These are phyloP conservation scores for Passer domesticus DNA, from an alignment of 2,113 vertebrate species.

Conservation along the genomic window DNA sequence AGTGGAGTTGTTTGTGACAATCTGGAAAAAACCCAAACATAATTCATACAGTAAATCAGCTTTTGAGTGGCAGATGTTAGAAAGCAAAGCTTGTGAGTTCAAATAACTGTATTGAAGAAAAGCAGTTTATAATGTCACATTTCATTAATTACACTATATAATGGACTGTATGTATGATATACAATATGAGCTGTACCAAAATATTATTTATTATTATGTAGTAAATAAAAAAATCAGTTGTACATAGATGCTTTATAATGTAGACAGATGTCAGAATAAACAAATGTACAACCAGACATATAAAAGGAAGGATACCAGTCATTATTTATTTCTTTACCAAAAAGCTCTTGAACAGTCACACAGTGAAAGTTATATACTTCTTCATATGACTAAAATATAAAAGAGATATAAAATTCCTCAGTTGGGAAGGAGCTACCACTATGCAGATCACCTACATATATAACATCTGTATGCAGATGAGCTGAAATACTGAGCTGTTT, in stretches of 20 bases:
- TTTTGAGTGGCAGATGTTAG: not conserved
- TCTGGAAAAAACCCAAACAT: constrained; percentile 11
- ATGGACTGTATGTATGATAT: not conserved
- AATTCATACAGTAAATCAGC: not conserved
- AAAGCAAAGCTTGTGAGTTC: not conserved
- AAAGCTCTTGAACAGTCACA: not conserved
- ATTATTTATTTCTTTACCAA: not conserved
- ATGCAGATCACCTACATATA: too few relatives aligned
- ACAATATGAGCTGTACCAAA: not conserved
- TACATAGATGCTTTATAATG: not conserved
- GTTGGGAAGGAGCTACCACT: not conserved
- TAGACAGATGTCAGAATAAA: not conserved
- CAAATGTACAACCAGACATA: not conserved
- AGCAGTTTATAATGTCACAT: not conserved
- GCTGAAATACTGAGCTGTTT: not conserved
- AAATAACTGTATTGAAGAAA: not conserved
- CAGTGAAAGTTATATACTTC: not conserved
- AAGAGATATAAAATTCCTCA: not conserved
- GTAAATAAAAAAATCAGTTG: not conserved
- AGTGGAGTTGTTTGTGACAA: too few relatives aligned
- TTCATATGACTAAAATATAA: not conserved
- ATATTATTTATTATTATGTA: not conserved
- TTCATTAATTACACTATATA: not conserved
- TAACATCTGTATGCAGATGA: not conserved
- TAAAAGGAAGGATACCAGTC: not conserved